A percentile compares a stretch with the other conserved stretches of the same genome.
These are phyloP conservation scores for Drosophila kuntzei DNA, from an alignment of 2,888 invertebrate genomes.

Conservation along the genomic window DNA sequence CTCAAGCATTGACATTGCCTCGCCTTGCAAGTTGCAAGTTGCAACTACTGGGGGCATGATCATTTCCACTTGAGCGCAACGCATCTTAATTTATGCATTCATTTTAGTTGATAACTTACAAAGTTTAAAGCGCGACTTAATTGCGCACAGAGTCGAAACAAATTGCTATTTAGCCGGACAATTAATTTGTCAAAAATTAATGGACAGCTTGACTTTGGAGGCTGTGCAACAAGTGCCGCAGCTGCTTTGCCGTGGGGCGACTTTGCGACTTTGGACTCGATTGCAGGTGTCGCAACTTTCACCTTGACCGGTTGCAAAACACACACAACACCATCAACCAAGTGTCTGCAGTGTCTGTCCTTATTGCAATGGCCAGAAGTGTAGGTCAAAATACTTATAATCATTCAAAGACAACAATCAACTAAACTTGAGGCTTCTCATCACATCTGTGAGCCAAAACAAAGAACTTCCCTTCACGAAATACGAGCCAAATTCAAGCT, in stretches of 20 bases:
- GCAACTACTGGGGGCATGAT: conserved; percentile 20
- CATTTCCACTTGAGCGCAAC: conserved; percentile 53
- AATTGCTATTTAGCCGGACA: conserved; percentile 73
- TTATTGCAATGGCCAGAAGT: conserved; percentile 51
- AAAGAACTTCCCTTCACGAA: conserved; percentile 79
- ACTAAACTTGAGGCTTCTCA: conserved; percentile 38
- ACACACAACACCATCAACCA: conserved; percentile 19
- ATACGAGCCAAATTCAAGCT: conserved; percentile 31
- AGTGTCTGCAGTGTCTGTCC: conserved; percentile 15
- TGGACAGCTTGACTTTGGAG: conserved; percentile 19
- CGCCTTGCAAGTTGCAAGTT: conserved; percentile 1
- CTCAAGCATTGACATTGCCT: conserved; percentile 59
- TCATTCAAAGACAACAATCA: conserved; percentile 35
- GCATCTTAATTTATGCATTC: conserved; percentile 67
- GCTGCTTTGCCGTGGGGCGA: conserved; percentile 22
- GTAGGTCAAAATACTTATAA: conserved; percentile 37
- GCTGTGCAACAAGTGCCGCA: conserved; percentile 35
- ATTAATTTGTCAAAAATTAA: conserved; percentile 77
- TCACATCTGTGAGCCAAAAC: conserved; percentile 48
- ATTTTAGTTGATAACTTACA: conserved; percentile 60
- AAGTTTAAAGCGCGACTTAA: conserved; percentile 57
- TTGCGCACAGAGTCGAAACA: conserved; percentile 48
- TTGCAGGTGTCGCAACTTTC: conserved; percentile 81
- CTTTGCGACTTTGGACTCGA: conserved; percentile 48
- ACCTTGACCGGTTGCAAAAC: conserved; percentile 80